phyloP scores from a whole-genome alignment of 2,888 invertebrate species.

The Cephus runcator region DNA sequence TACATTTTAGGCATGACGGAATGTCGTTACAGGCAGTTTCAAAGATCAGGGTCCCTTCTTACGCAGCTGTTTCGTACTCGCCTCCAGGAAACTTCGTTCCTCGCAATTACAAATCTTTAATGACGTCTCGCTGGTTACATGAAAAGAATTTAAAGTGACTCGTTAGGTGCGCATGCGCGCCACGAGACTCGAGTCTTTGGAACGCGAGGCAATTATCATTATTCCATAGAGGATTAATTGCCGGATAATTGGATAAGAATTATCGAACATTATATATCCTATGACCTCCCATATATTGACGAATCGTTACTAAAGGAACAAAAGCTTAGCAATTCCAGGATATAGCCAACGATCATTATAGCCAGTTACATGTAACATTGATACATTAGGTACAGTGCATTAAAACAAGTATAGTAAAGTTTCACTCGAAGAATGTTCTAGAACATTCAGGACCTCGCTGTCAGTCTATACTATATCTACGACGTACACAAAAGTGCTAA shows the following conservation, averaged over 20 bases:
- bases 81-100: neutral
- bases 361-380: neutral
- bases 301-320: neutral
- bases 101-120: neutral
- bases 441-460: neutral
- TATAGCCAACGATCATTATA: no score
- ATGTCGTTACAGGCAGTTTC: neutral
- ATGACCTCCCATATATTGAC: neutral
- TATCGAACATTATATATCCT: neutral
- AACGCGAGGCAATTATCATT: neutral
- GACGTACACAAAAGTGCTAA: neutral
- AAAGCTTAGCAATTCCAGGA: no score
- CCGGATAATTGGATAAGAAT: neutral
- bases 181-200: neutral
- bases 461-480: neutral
- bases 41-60: neutral
- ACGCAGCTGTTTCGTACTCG: neutral
- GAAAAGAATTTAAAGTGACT: neutral
- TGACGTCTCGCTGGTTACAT: neutral
- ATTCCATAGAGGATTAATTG: neutral
- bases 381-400: neutral
- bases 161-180: neutral
- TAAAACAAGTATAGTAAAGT: neutral
- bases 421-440: neutral
- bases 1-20: neutral